Conservation (phyloP, 2,797 vertebrate genomes). For the Notolabrus celidotus region DNA sequence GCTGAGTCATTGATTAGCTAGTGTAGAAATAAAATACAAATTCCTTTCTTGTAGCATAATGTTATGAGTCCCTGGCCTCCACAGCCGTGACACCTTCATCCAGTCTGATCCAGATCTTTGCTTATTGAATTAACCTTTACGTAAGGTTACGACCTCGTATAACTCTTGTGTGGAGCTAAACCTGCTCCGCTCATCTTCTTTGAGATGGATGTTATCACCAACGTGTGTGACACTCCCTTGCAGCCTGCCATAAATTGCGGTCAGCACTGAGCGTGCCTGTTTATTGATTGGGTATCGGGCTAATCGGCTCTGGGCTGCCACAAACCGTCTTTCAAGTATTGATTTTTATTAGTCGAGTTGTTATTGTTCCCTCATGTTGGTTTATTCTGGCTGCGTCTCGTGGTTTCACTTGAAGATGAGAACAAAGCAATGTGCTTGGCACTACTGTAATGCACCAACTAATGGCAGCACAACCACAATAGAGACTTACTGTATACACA, state of each 20-base stretch:
- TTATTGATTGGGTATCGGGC: slow-evolving; percentile 58
- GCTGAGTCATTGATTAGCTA: no score
- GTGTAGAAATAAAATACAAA: no score
- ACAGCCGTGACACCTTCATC: slow-evolving; percentile 23
- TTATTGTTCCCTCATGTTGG: slow-evolving; percentile 37
- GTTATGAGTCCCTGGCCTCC: background rate
- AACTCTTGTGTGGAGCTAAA: slow-evolving; percentile 41
- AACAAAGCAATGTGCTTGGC: slow-evolving; percentile 34
- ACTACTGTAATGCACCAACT: slow-evolving; percentile 24
- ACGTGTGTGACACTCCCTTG: slow-evolving; percentile 28
- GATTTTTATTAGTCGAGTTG: slow-evolving; percentile 56
- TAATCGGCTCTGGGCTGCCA: slow-evolving; percentile 54
- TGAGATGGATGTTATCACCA: slow-evolving; percentile 58
- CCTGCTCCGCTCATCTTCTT: slow-evolving; percentile 41
- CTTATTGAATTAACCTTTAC: slow-evolving; percentile 39
- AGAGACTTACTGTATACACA: slow-evolving; percentile 21
- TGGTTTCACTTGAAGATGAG: slow-evolving; percentile 39
- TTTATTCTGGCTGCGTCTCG: slow-evolving; percentile 33
- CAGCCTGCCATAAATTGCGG: slow-evolving; percentile 52
- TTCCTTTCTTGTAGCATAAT: background rate
- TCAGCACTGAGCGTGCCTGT: slow-evolving; percentile 20
- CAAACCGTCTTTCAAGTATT: slow-evolving; percentile 47
- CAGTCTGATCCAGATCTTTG: slow-evolving; percentile 33
- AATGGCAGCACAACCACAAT: slow-evolving; percentile 35
- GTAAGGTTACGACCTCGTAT: slow-evolving; percentile 49